Evolutionary conservation across 2,888 invertebrate genomes (phyloP).

Genomic region (Acheta domesticus): DNA sequence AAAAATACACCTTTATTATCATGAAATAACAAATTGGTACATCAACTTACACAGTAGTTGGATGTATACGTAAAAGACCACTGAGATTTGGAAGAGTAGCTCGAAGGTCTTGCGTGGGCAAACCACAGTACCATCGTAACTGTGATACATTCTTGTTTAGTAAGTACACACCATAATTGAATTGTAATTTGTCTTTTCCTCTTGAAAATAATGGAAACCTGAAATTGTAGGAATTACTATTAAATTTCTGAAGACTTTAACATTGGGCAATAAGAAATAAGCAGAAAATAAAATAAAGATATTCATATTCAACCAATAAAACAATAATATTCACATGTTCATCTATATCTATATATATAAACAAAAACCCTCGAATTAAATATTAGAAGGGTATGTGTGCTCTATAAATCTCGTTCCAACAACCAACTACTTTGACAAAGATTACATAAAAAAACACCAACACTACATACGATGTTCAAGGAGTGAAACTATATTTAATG

Average conservation of each 20-base stretch:
- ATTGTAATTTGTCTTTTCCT: slow-evolving; percentile 73
- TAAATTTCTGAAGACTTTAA: not conserved
- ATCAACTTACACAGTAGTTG: not conserved
- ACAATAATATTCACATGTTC: too few relatives aligned
- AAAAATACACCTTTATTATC: not conserved
- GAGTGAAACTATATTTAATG: too few relatives aligned
- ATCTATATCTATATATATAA: too few relatives aligned
- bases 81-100: slow-evolving; percentile 74
- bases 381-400: too few relatives aligned
- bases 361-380: too few relatives aligned
- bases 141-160: slow-evolving; percentile 94
- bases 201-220: slow-evolving; percentile 82
- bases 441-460: too few relatives aligned
- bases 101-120: slow-evolving; percentile 69
- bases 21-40: not conserved
- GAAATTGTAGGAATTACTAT: slow-evolving; percentile 41
- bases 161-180: slow-evolving; percentile 86
- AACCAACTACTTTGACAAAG: too few relatives aligned
- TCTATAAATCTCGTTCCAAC: too few relatives aligned
- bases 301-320: not conserved
- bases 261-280: not conserved
- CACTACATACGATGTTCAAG: too few relatives aligned
- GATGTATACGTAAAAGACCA: slow-evolving; percentile 51
- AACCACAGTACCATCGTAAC: slow-evolving; percentile 70
- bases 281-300: not conserved